Evolutionary conservation across 2,113 vertebrate genomes (phyloP), one percentile per base, ranked within the genome.

Genomic region (Girardinichthys multiradiatus): DNA sequence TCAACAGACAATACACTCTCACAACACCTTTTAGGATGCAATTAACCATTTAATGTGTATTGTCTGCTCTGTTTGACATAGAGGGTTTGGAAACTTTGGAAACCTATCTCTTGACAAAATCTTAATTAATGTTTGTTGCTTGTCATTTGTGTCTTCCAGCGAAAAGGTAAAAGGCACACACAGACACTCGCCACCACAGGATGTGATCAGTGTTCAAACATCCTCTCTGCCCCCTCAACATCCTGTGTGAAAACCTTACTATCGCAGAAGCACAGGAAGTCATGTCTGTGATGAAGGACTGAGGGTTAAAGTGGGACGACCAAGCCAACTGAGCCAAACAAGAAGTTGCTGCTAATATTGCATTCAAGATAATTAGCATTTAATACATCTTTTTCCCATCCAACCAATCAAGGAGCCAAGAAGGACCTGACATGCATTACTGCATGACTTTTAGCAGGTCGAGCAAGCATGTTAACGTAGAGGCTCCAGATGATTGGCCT

Each of bases 401-500:
- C 68, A 68, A 70, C 39, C 64, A 30, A 30, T 59, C 31, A 17
- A 24, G 13, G 51, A 48, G 69, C 42, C 73, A 57, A 81, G 71
- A 79, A 80, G 72, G 48, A 27, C 48, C 30, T 64, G 64, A 64
- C 39, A 42, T 26, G n/a, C 60, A 81, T 75, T 21, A 17, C 31
- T 51, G 54, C 76, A 57, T 26, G 70, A 76, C 77, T 30, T 35
- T 65, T 27, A 74, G 35, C 63, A 70, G 58, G 79, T 73, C 63
- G 81, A 78, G 59, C 1, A 19, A 77, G 67, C 1, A 72, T 27
- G 68, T 27, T 59, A 65, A 78, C 77, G 59, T 73, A 79, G 83
- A 88, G 76, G 76, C 59, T 83, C 78, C 92, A 92, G 75, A 89
- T 90, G 90, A 90, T 78, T 82, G 5, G 88, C 90, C 85, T 30